Percentiles rank a stretch among this genome's conserved stretches.
Evolutionary conservation across 2,888 invertebrate genomes (phyloP).

Genomic region (Urechis unicinctus): DNA sequence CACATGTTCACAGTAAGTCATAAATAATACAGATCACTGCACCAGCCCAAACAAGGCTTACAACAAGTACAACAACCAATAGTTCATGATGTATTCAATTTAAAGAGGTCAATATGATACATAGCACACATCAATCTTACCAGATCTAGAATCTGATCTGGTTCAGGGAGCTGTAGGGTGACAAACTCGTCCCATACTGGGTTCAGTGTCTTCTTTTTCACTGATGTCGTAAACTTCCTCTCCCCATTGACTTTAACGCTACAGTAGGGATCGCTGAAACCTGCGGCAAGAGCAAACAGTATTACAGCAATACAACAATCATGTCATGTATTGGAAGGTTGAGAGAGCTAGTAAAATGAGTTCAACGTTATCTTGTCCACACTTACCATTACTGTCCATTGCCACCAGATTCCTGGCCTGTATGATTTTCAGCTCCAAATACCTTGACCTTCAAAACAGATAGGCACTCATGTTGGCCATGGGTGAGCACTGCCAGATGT

Average conservation of each 20-base stretch:
- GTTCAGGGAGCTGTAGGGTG: slow-evolving; percentile 53
- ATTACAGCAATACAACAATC: neutral
- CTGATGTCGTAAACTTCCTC: slow-evolving; percentile 54
- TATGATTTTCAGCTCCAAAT: slow-evolving; percentile 54
- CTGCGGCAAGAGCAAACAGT: slow-evolving; percentile 21
- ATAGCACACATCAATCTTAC: slow-evolving; percentile 42
- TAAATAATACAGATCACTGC: too few relatives aligned
- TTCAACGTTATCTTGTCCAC: neutral
- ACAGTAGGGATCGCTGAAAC: slow-evolving; percentile 58
- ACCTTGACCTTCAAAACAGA: too few relatives aligned
- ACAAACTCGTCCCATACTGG: slow-evolving; percentile 57
- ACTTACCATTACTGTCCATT: slow-evolving; percentile 54
- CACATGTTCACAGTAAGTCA: too few relatives aligned
- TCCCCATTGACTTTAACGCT: slow-evolving; percentile 53
- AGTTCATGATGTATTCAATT: neutral
- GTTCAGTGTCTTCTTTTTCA: slow-evolving; percentile 56
- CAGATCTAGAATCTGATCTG: slow-evolving; percentile 52
- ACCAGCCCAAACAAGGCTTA: too few relatives aligned
- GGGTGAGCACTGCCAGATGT: too few relatives aligned
- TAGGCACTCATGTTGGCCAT: too few relatives aligned
- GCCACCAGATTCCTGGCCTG: slow-evolving; percentile 55
- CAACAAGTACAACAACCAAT: neutral
- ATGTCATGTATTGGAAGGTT: too few relatives aligned
- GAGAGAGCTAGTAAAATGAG: neutral
- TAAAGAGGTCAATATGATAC: too few relatives aligned